Evolutionary conservation across 1,140 invertebrate species (phyloP), one percentile per base, ranked within the genome.

Genomic region (Drosophila persimilis): DNA sequence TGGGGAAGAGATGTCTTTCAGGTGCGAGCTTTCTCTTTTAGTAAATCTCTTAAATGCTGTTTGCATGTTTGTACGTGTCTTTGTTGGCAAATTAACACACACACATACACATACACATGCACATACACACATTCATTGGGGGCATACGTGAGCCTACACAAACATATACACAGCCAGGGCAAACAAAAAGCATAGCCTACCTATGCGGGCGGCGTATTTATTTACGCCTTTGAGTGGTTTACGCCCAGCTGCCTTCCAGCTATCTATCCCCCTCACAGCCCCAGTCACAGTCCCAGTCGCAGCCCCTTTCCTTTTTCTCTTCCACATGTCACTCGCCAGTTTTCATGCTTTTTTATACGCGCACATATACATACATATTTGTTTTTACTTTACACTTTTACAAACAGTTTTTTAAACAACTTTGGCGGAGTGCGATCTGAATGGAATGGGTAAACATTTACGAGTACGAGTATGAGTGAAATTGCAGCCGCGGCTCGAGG

Each of bases 61-160:
- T 86, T 80, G 78, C 81, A 44, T 85, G 81, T 85, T 73, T 74
- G 77, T 77, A 73, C 81, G 81, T 77, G 80, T 85, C 80, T 85
- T 77, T 86, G 77, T 85, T 85, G 77, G 81, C 77, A 86, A 85
- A 85, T 86, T 86, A 85, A 86, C 81, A 80, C 81, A 80, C 81
- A 85, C 64, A 64, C 60, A 77, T 17, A 64, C 24, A 24, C 48
- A 45, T 31, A 85, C 64, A 64, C 60, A 77, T 17, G 61, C 24
- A 24, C 48, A 45, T 31, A 45, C 41, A 13, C 51, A 43, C 11
- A 35, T 29, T 45, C 47, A 13, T 51, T 47, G 44, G 41, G 48
- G 67, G 44, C 59, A 73, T 63, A 56, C 66, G 61, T 74, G 64
- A 62, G 71, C 80, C 77, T 86, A 85, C 73, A 85, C 62, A 85